Percentiles rank a stretch among this genome's conserved stretches.
Evolutionary conservation across 2,113 vertebrate genomes (phyloP).

Genomic region (Bombycilla garrulus): DNA sequence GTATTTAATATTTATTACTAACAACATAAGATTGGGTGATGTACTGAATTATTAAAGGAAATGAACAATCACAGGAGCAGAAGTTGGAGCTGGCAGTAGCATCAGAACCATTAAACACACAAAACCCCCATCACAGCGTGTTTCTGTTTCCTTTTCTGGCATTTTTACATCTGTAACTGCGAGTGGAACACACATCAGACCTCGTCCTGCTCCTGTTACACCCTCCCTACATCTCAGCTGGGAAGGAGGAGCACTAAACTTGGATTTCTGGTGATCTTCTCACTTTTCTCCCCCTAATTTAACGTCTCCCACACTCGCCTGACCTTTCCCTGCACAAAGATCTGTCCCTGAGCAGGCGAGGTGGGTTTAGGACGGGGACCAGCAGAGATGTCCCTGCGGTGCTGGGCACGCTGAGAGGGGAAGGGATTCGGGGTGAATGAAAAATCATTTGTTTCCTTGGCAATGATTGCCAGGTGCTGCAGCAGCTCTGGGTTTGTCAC

Average conservation of each 20-base stretch:
- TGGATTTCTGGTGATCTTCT: neutral
- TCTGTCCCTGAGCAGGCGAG: neutral
- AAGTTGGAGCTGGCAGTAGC: neutral
- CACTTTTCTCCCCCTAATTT: accelerated
- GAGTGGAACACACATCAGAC: neutral
- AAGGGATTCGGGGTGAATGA: neutral
- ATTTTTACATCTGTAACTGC: neutral
- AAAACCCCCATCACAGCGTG: neutral
- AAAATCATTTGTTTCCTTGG: constrained; percentile 40
- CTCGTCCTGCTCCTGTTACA: neutral
- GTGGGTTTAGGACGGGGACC: neutral
- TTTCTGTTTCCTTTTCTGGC: neutral
- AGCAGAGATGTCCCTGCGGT: neutral
- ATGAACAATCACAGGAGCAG: constrained; percentile 23
- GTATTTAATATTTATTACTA: constrained; percentile 59
- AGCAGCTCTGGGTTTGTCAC: neutral
- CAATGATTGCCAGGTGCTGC: neutral
- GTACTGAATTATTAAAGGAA: constrained; percentile 56
- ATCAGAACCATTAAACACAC: neutral
- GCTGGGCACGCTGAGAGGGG: neutral
- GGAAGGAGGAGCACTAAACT: neutral
- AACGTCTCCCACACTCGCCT: accelerated
- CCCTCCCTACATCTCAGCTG: neutral
- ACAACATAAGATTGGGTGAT: constrained; percentile 36
- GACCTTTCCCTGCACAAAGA: neutral